phyloP scores from a whole-genome alignment of 2,797 vertebrate genomes.

The Kryptolebias ocellatus region DNA sequence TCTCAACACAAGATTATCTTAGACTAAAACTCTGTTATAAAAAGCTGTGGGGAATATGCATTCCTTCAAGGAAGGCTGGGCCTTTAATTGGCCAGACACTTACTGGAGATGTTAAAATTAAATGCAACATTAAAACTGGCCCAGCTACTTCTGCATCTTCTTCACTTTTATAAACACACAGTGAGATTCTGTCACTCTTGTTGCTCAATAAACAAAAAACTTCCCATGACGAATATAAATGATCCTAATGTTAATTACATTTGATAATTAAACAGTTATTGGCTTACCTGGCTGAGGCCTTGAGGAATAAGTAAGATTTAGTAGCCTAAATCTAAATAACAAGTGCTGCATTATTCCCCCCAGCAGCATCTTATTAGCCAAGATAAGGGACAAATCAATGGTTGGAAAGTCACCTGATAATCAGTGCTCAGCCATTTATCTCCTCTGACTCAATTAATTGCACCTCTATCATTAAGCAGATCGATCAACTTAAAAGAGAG shows the following conservation, averaged over 20 bases:
- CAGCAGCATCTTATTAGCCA: conserved; percentile 49
- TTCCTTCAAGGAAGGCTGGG: no score
- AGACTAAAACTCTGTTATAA: no score
- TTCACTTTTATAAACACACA: neutral
- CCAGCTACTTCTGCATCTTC: neutral
- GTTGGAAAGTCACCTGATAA: conserved; percentile 62
- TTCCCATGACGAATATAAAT: conserved; percentile 10
- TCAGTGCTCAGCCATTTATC: conserved; percentile 60
- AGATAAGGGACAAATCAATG: conserved; percentile 69
- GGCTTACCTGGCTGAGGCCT: conserved; percentile 23
- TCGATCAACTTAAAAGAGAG: conserved; percentile 54
- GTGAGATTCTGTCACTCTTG: neutral
- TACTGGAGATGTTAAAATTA: no score
- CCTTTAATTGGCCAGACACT: no score
- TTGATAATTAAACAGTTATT: conserved; percentile 23
- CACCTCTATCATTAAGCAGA: conserved; percentile 55
- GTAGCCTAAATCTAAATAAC: conserved; percentile 42
- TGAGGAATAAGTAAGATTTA: conserved; percentile 25
- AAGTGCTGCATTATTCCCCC: conserved; percentile 20
- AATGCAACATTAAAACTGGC: no score
- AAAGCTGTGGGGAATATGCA: no score
- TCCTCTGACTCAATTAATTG: conserved; percentile 64
- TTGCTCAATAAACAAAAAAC: conserved; percentile 6
- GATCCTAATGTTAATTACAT: conserved; percentile 3
- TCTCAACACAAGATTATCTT: no score